A percentile compares a stretch with the other conserved stretches of the same genome.
phyloP scores from a whole-genome alignment of 2,113 vertebrate species.

The Pomatostomus ruficeps region DNA sequence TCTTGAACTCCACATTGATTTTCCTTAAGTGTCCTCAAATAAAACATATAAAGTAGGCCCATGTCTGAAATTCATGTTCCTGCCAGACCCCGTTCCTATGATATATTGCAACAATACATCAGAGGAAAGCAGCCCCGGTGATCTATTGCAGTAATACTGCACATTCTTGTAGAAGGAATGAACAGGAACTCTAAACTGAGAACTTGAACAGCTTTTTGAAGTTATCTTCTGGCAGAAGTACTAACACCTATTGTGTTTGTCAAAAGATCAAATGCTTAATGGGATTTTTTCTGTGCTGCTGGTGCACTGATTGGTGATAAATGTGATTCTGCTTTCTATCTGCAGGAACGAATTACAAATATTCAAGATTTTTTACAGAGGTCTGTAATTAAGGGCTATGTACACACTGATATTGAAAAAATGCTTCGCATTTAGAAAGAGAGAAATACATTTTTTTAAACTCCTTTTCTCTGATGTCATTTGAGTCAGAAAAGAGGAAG shows the following conservation, averaged over 20 bases:
- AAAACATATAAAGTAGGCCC: conserved; percentile 43
- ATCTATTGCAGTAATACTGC: conserved; percentile 38
- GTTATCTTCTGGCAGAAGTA: background rate
- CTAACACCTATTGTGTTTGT: background rate
- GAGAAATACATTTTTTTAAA: background rate
- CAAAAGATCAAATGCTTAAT: background rate
- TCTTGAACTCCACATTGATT: conserved; percentile 51
- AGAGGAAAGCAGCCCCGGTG: conserved; percentile 14
- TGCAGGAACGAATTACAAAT: background rate
- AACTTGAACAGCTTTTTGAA: conserved; percentile 34
- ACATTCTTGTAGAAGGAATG: conserved; percentile 13
- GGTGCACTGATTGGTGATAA: background rate
- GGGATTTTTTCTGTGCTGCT: background rate
- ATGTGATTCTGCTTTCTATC: background rate
- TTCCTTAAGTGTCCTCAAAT: conserved; percentile 58
- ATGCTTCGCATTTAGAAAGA: background rate
- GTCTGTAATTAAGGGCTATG: background rate
- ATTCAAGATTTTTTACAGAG: background rate
- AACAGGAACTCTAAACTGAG: conserved; percentile 17
- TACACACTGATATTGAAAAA: background rate
- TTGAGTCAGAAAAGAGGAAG: background rate
- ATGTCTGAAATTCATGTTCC: conserved; percentile 54
- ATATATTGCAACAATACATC: conserved; percentile 64
- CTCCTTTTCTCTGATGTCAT: background rate
- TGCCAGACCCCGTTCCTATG: conserved; percentile 43